A percentile compares a stretch with the other conserved stretches of the same genome.
Conservation (phyloP, 1,140 invertebrate genomes). For the Phthorimaea operculella region DNA sequence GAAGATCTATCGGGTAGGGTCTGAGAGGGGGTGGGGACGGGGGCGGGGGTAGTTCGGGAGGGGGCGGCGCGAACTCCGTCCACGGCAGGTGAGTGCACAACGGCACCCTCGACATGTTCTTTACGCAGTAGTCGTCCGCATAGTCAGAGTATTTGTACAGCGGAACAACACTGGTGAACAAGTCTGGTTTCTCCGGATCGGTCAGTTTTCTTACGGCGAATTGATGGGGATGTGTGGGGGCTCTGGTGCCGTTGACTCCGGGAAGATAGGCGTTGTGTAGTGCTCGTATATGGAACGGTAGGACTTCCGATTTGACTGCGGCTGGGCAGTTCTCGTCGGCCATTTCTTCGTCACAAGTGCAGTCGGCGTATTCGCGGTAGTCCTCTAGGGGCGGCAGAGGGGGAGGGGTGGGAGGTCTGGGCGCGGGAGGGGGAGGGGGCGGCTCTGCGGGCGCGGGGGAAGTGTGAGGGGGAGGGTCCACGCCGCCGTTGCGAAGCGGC, state of each 20-base stretch:
- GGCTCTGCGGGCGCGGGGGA: slow-evolving; percentile 12
- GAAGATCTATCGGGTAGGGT: slow-evolving; percentile 32
- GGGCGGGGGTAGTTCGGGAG: slow-evolving; percentile 33
- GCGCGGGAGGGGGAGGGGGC: slow-evolving; percentile 13
- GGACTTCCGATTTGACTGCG: slow-evolving; percentile 17
- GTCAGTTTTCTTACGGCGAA: slow-evolving; percentile 38
- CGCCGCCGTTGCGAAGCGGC: slow-evolving; percentile 46
- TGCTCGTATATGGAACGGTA: slow-evolving; percentile 39
- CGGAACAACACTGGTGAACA: slow-evolving; percentile 57
- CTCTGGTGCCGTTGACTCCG: slow-evolving; percentile 53
- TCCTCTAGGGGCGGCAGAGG: slow-evolving; percentile 33
- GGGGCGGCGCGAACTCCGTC: slow-evolving; percentile 41
- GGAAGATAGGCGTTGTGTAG: slow-evolving; percentile 43
- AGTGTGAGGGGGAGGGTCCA: slow-evolving; percentile 11
- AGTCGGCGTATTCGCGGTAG: slow-evolving; percentile 33
- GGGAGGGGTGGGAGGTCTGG: slow-evolving; percentile 12
- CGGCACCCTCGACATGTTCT: slow-evolving; percentile 49
- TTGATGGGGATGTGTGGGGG: slow-evolving; percentile 34
- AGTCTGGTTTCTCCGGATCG: slow-evolving; percentile 42
- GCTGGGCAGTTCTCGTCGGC: slow-evolving; percentile 24
- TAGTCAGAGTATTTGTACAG: slow-evolving; percentile 64
- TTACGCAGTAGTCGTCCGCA: slow-evolving; percentile 56
- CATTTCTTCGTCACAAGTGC: slow-evolving; percentile 40
- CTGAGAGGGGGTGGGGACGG: slow-evolving; percentile 33
- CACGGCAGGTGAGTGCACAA: slow-evolving; percentile 42